Evolutionary conservation across 2,888 invertebrate species (phyloP), one percentile per base, ranked within the genome.

Genomic region (Parascotia fuliginaria): DNA sequence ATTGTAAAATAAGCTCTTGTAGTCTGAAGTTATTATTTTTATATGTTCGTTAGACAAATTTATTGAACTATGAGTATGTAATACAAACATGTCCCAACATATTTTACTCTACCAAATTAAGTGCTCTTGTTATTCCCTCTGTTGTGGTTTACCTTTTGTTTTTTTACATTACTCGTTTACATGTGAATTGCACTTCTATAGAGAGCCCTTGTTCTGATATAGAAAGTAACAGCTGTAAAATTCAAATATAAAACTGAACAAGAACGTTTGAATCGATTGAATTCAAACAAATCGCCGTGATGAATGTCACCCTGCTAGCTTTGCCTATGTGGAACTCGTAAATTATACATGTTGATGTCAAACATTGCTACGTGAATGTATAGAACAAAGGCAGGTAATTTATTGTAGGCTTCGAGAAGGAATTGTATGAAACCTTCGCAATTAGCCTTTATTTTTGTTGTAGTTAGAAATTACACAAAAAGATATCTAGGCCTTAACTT

Each of bases 241-340:
- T 43, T 54, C 32, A 13, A 32, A 47, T 52, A 42, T 49, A 40
- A 47, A 45, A 15, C 43, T 38, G 34, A 45, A 42, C 58, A 49
- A 41, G 53, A 43, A 29, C 38, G 54, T 52, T 64, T 46, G 42
- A 42, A 61, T 60, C 60, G 55, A 63, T 68, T 64, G 55, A 60
- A 60, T 65, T 55, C 55, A 53, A 58, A 71, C 54, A 58, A 71
- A 70, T 65, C 53, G 43, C 55, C 58, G 61, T 77, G 77, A 66
- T 61, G 49, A 67, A 77, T 73, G 73, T 71, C 69, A 65, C 56
- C 58, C 63, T 60, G 51, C 53, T 39, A 38, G 13, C 29, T 37
- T 45, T 32, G 40, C 36, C 40, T 50, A 43, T 64, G 56, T 60
- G 56, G 48, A 62, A 60, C 58, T 52, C 65, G 61, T 67, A 61